Evolutionary conservation across 2,797 vertebrate genomes (phyloP).

Genomic region (Spinus pinus): DNA sequence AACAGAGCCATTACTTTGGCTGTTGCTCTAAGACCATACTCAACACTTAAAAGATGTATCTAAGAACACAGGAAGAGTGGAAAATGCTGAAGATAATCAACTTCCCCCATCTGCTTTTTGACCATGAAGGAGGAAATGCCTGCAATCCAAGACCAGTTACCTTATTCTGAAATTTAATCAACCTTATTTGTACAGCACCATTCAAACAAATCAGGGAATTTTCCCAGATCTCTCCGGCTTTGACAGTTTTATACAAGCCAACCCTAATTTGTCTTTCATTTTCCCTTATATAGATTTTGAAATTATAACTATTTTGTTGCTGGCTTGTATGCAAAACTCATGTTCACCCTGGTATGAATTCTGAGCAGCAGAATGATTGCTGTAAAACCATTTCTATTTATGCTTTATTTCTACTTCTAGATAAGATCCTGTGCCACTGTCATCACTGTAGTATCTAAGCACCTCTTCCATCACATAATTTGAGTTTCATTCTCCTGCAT

Average conservation of each 20-base stretch:
- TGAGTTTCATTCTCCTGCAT: neutral
- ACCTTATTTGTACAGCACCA: neutral
- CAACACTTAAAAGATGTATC: neutral
- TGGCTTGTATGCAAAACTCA: neutral
- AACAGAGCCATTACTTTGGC: neutral
- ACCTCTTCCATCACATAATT: neutral
- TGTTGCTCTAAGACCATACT: neutral
- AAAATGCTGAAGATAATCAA: neutral
- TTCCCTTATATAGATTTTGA: neutral
- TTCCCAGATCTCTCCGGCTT: neutral
- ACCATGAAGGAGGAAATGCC: neutral
- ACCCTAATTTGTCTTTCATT: neutral
- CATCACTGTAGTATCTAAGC: slow-evolving; percentile 21
- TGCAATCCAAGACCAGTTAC: neutral
- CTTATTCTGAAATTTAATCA: neutral
- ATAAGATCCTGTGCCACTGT: neutral
- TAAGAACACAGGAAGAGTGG: neutral
- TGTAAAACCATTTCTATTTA: neutral
- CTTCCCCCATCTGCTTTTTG: neutral
- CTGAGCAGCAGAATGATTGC: neutral
- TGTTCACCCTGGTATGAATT: neutral
- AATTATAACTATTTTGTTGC: neutral
- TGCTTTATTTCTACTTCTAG: neutral
- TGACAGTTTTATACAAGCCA: neutral
- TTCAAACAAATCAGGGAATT: neutral